phyloP scores from a whole-genome alignment of 1,140 invertebrate species.

The Drosophila littoralis region DNA sequence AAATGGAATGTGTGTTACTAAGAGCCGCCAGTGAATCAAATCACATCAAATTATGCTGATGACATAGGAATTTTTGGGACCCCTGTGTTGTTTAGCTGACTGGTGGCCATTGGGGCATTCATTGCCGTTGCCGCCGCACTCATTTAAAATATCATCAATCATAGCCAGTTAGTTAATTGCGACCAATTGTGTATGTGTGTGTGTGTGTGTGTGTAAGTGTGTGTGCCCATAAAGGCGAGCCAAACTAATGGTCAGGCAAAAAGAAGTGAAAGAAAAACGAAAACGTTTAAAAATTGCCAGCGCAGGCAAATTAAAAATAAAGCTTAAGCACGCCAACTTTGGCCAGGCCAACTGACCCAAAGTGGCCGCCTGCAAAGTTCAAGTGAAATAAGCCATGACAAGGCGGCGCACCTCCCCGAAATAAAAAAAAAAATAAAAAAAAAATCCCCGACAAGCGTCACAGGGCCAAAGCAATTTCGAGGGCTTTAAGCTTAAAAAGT shows the following conservation, averaged over 20 bases:
- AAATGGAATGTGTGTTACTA: slow-evolving; percentile 11
- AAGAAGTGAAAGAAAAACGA: slow-evolving; percentile 36
- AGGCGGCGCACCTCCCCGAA: slow-evolving; percentile 18
- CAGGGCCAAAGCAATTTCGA: slow-evolving; percentile 34
- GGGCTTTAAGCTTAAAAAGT: slow-evolving; percentile 65
- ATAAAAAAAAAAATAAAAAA: background rate
- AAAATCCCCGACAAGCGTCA: background rate
- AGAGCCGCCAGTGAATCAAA: slow-evolving; percentile 46
- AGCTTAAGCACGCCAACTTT: slow-evolving; percentile 74
- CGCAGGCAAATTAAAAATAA: slow-evolving; percentile 76
- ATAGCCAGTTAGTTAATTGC: slow-evolving; percentile 79
- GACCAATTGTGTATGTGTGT: slow-evolving; percentile 31
- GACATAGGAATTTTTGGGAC: slow-evolving; percentile 43
- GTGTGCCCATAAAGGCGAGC: slow-evolving; percentile 58
- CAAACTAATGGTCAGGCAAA: slow-evolving; percentile 59
- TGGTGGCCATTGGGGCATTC: slow-evolving; percentile 25
- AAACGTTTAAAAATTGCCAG: slow-evolving; percentile 74
- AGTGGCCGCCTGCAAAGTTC: slow-evolving; percentile 56
- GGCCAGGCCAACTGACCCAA: slow-evolving; percentile 66
- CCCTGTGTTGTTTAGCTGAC: slow-evolving; percentile 28
- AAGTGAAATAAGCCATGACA: slow-evolving; percentile 81
- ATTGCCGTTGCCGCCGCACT: slow-evolving; percentile 59
- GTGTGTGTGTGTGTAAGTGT: slow-evolving; percentile 8
- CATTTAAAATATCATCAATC: slow-evolving; percentile 83
- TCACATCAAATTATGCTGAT: slow-evolving; percentile 56